Conservation (phyloP, 2,888 invertebrate genomes). For the Cataglyphis livida region DNA sequence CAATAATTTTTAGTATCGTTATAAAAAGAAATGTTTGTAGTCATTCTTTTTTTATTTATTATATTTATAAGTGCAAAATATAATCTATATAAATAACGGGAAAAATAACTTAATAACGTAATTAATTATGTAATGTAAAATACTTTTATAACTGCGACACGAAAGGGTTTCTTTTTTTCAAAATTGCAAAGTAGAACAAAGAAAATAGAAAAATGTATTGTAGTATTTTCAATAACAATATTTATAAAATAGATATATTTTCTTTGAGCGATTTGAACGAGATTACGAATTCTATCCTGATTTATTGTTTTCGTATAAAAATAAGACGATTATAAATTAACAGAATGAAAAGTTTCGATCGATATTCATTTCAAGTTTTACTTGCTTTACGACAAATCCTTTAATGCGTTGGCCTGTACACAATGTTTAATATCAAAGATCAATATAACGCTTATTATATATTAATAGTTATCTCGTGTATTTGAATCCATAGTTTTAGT, state of each 20-base stretch:
- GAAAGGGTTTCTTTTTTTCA: not conserved
- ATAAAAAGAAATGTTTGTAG: not conserved
- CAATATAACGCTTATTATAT: not conserved
- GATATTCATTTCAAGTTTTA: not conserved
- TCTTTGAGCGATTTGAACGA: not conserved
- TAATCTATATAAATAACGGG: not conserved
- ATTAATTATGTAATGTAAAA: not conserved
- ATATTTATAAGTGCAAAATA: conserved; percentile 2
- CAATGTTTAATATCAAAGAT: not conserved
- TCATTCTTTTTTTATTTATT: not conserved
- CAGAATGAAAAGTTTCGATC: not conserved
- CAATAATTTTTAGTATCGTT: not conserved
- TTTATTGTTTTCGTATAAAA: not conserved
- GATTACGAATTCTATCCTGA: not conserved
- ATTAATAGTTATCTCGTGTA: not conserved
- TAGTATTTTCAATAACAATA: not conserved
- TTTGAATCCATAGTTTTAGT: not conserved
- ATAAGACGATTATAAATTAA: not conserved
- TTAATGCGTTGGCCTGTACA: not conserved
- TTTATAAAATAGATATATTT: not conserved
- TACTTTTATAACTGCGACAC: not conserved
- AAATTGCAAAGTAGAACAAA: not conserved
- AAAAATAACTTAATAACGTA: not conserved
- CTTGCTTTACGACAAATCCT: not conserved
- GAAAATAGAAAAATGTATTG: not conserved